Conservation (phyloP, 2,888 invertebrate genomes). For the Hydroisotoma schaefferi region DNA sequence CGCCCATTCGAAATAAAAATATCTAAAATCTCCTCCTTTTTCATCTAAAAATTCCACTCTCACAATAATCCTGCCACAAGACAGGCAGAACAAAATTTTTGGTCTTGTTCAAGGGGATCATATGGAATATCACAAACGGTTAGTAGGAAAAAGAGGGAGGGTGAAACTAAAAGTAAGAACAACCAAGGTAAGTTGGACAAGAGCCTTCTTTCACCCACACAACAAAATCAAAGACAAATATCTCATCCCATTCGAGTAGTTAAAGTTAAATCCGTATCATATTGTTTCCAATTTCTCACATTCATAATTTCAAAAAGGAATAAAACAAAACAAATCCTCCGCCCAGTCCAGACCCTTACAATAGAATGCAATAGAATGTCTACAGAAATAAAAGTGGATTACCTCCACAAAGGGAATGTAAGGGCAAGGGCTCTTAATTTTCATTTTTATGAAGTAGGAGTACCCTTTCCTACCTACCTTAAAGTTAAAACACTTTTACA, state of each 20-base stretch:
- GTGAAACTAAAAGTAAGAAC: not conserved
- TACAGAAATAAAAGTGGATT: too few species aligned
- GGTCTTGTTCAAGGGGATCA: too few species aligned
- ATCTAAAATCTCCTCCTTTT: slow-evolving; percentile 31
- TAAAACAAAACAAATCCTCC: not conserved
- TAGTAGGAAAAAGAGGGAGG: not conserved
- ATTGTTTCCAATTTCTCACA: slow-evolving; percentile 8
- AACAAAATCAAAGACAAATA: slow-evolving; percentile 11
- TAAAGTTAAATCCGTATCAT: not conserved
- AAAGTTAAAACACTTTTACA: too few species aligned
- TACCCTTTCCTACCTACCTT: too few species aligned
- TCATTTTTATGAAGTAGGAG: too few species aligned
- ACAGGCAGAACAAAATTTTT: too few species aligned
- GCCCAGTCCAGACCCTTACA: not conserved
- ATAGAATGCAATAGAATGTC: too few species aligned
- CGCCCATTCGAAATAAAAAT: slow-evolving; percentile 19
- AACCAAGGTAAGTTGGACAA: too few species aligned
- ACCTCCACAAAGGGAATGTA: too few species aligned
- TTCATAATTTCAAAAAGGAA: slow-evolving; percentile 12
- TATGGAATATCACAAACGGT: not conserved
- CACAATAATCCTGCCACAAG: slow-evolving; percentile 6
- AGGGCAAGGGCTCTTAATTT: too few species aligned
- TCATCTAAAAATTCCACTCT: slow-evolving; percentile 32
- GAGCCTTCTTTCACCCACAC: too few species aligned
- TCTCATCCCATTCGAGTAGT: not conserved